These are phyloP conservation scores for Hirtodrosophila confusa DNA, from an alignment of 2,888 invertebrate genomes.

Conservation along the genomic window DNA sequence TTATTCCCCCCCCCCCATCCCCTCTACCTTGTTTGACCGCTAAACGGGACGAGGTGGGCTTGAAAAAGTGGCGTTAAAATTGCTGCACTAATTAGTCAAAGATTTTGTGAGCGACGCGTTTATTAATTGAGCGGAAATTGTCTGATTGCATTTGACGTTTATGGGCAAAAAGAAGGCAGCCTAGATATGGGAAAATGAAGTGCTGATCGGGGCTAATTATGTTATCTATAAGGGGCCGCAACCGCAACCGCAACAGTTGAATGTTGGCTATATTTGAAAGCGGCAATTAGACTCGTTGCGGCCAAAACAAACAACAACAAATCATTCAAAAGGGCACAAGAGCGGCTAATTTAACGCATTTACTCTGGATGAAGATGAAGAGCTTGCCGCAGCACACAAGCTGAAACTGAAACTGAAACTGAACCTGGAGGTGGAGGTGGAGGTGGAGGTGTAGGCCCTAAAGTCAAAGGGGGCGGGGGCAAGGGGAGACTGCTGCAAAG, in stretches of 20 bases:
- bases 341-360: conserved; percentile 81
- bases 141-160: conserved; percentile 60
- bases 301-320: conserved; percentile 27
- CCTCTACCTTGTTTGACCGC: too few relatives aligned
- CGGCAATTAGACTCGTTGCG: conserved; percentile 48
- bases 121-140: conserved; percentile 76
- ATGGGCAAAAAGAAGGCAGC: conserved; percentile 33
- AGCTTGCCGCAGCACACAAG: conserved; percentile 25
- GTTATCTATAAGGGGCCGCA: conserved; percentile 36
- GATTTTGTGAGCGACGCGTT: conserved; percentile 37
- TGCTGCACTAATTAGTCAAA: conserved; percentile 68
- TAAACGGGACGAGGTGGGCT: neutral
- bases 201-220: conserved; percentile 46
- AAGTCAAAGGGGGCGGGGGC: too few relatives aligned
- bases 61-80: conserved; percentile 45
- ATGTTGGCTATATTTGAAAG: conserved; percentile 33
- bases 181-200: conserved; percentile 1
- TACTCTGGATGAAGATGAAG: conserved; percentile 46
- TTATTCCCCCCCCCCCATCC: conserved; percentile 18
- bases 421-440: conserved; percentile 17
- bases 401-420: conserved; percentile 11
- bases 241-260: conserved; percentile 5
- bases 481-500: conserved; percentile 4
- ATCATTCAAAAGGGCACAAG: conserved; percentile 58
- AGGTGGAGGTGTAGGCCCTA: conserved; percentile 3